phyloP scores from a whole-genome alignment of 2,113 vertebrate species.

The Strix uralensis region DNA sequence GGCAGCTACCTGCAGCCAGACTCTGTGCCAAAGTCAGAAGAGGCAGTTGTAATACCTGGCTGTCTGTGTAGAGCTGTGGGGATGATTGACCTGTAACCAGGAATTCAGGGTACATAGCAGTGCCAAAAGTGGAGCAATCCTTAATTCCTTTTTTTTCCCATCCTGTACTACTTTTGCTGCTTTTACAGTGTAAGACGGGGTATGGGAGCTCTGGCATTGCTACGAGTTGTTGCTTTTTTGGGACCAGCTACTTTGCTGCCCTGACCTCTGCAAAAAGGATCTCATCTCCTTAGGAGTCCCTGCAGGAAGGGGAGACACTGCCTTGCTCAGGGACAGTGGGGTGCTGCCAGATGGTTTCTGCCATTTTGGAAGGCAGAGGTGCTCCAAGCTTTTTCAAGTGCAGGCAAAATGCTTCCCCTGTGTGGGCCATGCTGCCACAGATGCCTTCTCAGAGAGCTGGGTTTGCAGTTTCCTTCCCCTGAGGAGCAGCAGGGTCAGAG shows the following conservation, averaged over 20 bases:
- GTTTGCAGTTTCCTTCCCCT: no score
- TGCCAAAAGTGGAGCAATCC: background rate
- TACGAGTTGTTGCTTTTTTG: background rate
- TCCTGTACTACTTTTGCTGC: background rate
- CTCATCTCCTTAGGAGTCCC: background rate
- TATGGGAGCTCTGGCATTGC: background rate
- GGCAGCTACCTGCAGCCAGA: background rate
- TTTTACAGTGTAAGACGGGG: background rate
- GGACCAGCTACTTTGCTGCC: background rate
- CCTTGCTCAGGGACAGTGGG: background rate
- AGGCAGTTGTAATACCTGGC: background rate
- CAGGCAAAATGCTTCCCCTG: background rate
- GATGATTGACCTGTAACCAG: background rate
- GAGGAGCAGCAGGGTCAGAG: background rate
- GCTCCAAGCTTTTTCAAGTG: background rate
- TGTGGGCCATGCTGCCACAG: background rate
- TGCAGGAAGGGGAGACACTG: background rate
- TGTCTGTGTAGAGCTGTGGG: background rate
- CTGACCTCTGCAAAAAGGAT: background rate
- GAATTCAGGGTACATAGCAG: fast-evolving
- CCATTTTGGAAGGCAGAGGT: background rate
- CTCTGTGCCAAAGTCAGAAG: background rate
- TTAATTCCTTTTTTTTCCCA: no score
- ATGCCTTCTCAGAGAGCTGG: background rate
- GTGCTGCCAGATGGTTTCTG: background rate